A percentile compares a stretch with the other conserved stretches of the same genome.
Conservation (phyloP, 92 coral and sea anemone species). For the Phenganax stokvisi region DNA sequence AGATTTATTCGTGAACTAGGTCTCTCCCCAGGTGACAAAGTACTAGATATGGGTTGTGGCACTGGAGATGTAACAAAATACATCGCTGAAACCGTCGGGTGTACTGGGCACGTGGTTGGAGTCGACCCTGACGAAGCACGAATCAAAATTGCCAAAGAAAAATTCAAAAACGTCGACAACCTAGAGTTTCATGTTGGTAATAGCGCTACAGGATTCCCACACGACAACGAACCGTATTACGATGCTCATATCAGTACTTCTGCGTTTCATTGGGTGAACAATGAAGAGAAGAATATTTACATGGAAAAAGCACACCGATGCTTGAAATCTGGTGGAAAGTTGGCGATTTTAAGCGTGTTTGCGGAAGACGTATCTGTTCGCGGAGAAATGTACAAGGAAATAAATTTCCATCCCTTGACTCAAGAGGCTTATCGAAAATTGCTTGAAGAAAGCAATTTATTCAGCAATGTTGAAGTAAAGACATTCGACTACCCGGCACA, state of each 20-base stretch:
- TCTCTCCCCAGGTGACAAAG: not conserved
- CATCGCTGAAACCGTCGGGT: not conserved
- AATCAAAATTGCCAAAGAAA: not conserved
- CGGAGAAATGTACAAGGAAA: no score
- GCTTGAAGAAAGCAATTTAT: not conserved
- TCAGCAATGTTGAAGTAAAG: not conserved
- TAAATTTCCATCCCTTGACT: not conserved
- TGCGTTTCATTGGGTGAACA: not conserved
- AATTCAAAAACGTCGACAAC: no score
- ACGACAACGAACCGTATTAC: not conserved
- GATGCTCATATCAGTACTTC: not conserved
- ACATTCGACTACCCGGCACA: not conserved
- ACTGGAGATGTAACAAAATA: not conserved
- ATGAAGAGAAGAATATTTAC: not conserved
- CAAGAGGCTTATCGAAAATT: not conserved
- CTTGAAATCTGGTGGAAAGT: not conserved
- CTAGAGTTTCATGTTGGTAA: not conserved
- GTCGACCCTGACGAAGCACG: constrained; percentile 2
- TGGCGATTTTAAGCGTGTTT: not conserved
- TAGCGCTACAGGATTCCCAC: not conserved
- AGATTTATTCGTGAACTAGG: not conserved
- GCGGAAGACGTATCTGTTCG: not conserved
- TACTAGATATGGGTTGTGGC: constrained; percentile 5
- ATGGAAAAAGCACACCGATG: not conserved
- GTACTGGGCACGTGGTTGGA: not conserved